Conservation (phyloP, 2,113 vertebrate species). For the Loxodonta africana region DNA sequence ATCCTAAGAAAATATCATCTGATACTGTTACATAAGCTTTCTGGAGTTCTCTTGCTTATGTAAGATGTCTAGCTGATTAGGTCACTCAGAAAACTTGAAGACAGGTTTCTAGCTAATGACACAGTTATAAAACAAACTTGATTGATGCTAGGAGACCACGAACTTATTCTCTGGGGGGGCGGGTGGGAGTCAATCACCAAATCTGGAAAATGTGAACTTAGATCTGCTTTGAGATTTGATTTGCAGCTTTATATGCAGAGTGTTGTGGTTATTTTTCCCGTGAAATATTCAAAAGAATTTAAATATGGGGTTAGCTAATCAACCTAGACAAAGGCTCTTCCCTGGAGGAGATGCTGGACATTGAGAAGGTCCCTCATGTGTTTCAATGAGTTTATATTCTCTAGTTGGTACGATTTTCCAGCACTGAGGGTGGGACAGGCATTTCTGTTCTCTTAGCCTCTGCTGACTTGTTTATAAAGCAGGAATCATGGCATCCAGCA, state of each 20-base stretch:
- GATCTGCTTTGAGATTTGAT: not conserved
- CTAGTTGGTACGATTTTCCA: not conserved
- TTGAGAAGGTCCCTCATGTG: not conserved
- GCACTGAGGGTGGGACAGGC: not conserved
- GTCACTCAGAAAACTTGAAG: conserved; percentile 19
- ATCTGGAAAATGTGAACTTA: not conserved
- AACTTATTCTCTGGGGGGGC: not conserved
- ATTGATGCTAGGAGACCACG: not conserved
- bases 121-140: not conserved
- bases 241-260: not conserved
- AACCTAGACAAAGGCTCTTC: not conserved
- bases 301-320: not conserved
- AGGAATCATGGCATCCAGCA: not conserved
- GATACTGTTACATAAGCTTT: not conserved
- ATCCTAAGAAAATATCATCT: not conserved
- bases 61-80: not conserved
- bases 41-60: not conserved
- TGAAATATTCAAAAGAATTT: conserved; percentile 35
- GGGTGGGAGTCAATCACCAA: not conserved
- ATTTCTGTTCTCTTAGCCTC: not conserved
- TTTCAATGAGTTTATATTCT: not conserved
- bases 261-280: conserved; percentile 10
- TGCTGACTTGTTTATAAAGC: not conserved
- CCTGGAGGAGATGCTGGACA: not conserved
- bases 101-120: not conserved